Base-by-base conservation (phyloP, 2,113 vertebrate species). In the Bungarus multicinctus region DNA sequence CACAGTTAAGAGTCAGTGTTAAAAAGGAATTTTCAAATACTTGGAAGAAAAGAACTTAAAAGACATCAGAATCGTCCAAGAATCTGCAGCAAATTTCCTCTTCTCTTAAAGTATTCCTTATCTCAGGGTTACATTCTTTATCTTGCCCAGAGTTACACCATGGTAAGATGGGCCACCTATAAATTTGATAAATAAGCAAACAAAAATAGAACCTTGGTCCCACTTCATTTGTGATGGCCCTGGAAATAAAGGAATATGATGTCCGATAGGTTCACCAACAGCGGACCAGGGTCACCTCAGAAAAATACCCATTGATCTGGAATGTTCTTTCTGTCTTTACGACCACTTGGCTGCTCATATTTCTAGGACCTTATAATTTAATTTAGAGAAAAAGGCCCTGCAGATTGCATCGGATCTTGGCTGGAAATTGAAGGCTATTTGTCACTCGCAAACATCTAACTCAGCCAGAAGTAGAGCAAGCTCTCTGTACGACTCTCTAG, bases 381-480 rank as follows among this genome's bases (percentile, higher is more conserved):
- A 95, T 96, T 96, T 93, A 95, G 74, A 85, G 95, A 95, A 96
- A 96, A 89, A 92, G 88, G 45, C 39, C 30, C 94, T 60, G 91
- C 25, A 89, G 91, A 52, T 87, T 94, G 2, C 95, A 95, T 96
- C 90, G 95, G 93, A 94, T 60, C 90, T 27, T 85, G 87, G 43
- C 94, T 91, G 95, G 93, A 96, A 96, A 96, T 94, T 95, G 93
- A 91, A 93, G 87, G 91, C 55, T 92, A 52, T 96, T 95, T 97
- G 90, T 96, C 96, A 94, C 88, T 69, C 81, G 89, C 91, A 94
- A 96, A 95, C 52, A 91, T 45, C n/a, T 54, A 93, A 10, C 93
- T 93, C 93, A 86, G 94, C 92, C 92, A 95, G 91, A 88, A 95
- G 3, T 89, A 81, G 87, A 69, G 14, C 57, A 94, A 87, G 90